Percentiles rank a stretch among this genome's conserved stretches.
These are phyloP conservation scores for Drosophila subobscura DNA, from an alignment of 1,140 invertebrate species.

Conservation along the genomic window DNA sequence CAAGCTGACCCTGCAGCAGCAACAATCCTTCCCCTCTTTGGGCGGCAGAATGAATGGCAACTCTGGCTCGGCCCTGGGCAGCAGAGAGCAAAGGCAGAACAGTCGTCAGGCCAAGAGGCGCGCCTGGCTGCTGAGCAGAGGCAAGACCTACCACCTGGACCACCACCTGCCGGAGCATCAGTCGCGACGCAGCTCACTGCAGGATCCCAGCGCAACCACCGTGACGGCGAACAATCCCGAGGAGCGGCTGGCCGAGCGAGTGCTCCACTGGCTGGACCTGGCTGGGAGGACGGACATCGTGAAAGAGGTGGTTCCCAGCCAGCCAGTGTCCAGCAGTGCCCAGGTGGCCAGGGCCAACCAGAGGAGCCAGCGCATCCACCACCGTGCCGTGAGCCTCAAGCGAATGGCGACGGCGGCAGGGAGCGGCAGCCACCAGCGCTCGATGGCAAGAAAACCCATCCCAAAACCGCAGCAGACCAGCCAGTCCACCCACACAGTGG, in stretches of 20 bases:
- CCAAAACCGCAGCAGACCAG: constrained; percentile 16
- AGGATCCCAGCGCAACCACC: constrained; percentile 42
- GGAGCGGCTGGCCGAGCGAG: constrained; percentile 76
- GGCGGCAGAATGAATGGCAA: constrained; percentile 29
- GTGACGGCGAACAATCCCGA: constrained; percentile 64
- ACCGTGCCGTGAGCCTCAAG: constrained; percentile 48
- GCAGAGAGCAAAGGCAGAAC: constrained; percentile 17
- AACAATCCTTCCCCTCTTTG: constrained; percentile 37
- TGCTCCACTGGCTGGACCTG: constrained; percentile 79
- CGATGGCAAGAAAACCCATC: constrained; percentile 31
- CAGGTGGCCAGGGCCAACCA: constrained; percentile 34
- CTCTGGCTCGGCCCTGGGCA: neutral
- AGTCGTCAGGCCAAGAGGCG: constrained; percentile 57
- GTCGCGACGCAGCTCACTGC: constrained; percentile 71
- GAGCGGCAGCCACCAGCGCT: constrained; percentile 33
- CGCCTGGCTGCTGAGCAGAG: constrained; percentile 57
- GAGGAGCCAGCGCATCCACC: constrained; percentile 33
- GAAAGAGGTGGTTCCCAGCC: constrained; percentile 19
- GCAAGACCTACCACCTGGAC: constrained; percentile 58
- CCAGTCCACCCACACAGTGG: neutral
- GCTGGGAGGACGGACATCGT: constrained; percentile 68
- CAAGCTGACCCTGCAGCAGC: constrained; percentile 60
- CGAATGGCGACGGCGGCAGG: constrained; percentile 34
- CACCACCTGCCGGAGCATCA: constrained; percentile 45
- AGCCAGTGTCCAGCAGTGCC: constrained; percentile 28